Evolutionary conservation across 2,888 invertebrate species (phyloP).

Genomic region (Metellina segmentata): DNA sequence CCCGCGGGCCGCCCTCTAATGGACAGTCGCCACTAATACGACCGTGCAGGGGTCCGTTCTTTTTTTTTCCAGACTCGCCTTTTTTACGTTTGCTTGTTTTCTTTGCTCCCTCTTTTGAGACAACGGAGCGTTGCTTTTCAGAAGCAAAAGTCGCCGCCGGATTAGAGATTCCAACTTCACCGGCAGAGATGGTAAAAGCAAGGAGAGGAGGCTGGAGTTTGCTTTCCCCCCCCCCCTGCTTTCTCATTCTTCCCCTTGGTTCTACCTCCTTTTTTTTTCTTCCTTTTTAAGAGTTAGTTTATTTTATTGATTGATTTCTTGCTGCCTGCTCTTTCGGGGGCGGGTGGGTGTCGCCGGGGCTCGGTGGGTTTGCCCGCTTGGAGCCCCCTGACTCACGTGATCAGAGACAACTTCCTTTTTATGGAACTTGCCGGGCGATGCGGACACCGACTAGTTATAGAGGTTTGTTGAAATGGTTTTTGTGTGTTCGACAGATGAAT

Average conservation of each 20-base stretch:
- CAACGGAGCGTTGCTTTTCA: constrained; percentile 42
- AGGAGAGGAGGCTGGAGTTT: not conserved
- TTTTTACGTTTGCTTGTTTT: constrained; percentile 27
- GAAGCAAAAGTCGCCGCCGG: constrained; percentile 72
- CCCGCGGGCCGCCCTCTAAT: constrained; percentile 71
- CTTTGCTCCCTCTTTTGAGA: constrained; percentile 59
- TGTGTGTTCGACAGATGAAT: too few relatives aligned
- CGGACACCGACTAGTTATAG: too few relatives aligned
- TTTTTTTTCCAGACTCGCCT: constrained; percentile 22
- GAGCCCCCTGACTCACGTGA: not conserved
- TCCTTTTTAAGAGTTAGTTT: not conserved
- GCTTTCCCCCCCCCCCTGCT: not conserved
- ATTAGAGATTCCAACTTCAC: constrained; percentile 65
- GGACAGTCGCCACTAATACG: constrained; percentile 75
- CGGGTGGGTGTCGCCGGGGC: not conserved
- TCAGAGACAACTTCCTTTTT: not conserved
- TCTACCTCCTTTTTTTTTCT: not conserved
- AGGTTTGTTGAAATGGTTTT: too few relatives aligned
- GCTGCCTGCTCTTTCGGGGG: not conserved
- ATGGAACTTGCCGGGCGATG: not conserved
- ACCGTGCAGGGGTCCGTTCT: constrained; percentile 57
- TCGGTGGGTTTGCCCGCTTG: not conserved
- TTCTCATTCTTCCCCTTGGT: too few relatives aligned
- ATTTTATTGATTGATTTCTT: not conserved
- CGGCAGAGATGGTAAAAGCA: not conserved